Evolutionary conservation across 2,888 invertebrate genomes (phyloP).

Genomic region (Zonitis immaculata): DNA sequence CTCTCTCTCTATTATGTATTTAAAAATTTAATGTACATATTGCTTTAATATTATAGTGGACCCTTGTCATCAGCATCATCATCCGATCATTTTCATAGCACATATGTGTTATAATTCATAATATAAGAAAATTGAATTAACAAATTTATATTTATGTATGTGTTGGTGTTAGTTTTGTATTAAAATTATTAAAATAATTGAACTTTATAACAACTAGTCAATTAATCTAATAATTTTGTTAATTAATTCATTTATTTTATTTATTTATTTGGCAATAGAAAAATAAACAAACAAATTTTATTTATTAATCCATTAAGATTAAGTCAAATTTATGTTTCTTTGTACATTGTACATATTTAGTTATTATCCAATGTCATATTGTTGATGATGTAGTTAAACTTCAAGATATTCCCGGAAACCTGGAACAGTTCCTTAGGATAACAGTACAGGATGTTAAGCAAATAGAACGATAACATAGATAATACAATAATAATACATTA

Average conservation of each 20-base stretch:
- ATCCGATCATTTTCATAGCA: no score
- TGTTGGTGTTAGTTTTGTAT: constrained; percentile 4
- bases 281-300: background rate
- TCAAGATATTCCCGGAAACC: constrained; percentile 35
- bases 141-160: no score
- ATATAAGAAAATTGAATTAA: background rate
- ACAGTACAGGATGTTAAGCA: constrained; percentile 37
- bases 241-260: background rate
- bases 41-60: background rate
- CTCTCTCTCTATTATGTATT: no score
- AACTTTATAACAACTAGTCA: constrained; percentile 3
- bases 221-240: constrained; percentile 9
- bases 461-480: constrained; percentile 43
- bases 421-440: constrained; percentile 23
- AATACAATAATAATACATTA: no score
- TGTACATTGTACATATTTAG: no score
- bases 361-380: no score
- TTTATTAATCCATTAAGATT: no score
- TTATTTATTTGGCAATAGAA: background rate
- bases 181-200: constrained; percentile 5
- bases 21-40: background rate
- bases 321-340: no score
- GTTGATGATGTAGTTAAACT: constrained; percentile 22
- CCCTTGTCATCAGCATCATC: background rate
- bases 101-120: background rate